Conservation (phyloP, 2,888 invertebrate species). For the Luperina nickerlii region DNA sequence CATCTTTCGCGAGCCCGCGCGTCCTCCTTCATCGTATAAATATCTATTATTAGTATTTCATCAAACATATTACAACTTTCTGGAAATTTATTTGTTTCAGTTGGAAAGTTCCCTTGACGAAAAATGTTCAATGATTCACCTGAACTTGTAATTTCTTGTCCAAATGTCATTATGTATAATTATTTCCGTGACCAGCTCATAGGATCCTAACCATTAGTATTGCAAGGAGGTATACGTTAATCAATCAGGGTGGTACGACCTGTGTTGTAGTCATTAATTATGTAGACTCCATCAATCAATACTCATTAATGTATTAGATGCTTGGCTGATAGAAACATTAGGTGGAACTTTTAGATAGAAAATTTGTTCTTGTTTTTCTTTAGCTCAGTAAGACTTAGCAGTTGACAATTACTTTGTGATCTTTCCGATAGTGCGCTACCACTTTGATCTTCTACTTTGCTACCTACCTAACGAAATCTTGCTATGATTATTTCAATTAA, state of each 20-base stretch:
- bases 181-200: constrained; percentile 41
- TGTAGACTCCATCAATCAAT: constrained; percentile 41
- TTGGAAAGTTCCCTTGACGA: not conserved
- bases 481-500: not conserved
- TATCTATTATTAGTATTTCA: not conserved
- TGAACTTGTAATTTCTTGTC: constrained; percentile 19
- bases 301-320: constrained; percentile 44
- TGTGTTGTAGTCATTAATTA: constrained; percentile 37
- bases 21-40: too few relatives aligned
- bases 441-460: not conserved
- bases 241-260: not conserved
- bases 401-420: not conserved
- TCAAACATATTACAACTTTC: not conserved
- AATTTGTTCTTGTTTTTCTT: not conserved
- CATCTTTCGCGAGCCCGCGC: too few relatives aligned
- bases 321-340: constrained; percentile 8
- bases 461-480: not conserved
- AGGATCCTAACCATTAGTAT: constrained; percentile 25
- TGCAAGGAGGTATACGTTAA: constrained; percentile 15
- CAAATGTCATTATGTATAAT: constrained; percentile 46
- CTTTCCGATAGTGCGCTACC: not conserved
- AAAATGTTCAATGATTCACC: constrained; percentile 27
- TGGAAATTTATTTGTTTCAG: constrained; percentile 20
- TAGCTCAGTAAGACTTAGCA: not conserved
- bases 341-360: not conserved